phyloP scores from a whole-genome alignment of 2,797 vertebrate genomes.

The Enteromius thamalakanensis region DNA sequence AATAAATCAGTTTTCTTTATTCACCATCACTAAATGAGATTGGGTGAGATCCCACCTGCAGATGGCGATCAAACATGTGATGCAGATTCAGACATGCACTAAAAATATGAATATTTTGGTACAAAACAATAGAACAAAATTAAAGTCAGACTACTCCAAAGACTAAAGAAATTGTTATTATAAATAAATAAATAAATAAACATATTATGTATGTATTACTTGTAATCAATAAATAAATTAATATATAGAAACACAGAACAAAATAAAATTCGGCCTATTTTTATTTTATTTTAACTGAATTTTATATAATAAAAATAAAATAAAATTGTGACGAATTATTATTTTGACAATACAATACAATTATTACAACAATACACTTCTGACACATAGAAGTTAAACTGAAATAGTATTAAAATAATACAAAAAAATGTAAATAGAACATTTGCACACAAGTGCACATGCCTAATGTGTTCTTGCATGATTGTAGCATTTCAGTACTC shows the following conservation, averaged over 20 bases:
- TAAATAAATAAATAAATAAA: no score
- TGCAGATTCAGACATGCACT: not conserved
- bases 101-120: not conserved
- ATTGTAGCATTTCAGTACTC: not conserved
- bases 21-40: not conserved
- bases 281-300: no score
- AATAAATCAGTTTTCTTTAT: not conserved
- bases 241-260: no score
- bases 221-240: no score
- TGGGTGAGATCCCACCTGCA: not conserved
- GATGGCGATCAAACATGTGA: not conserved
- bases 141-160: no score
- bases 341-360: no score
- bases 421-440: not conserved
- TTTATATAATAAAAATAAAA: not conserved
- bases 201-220: no score
- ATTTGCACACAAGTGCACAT: not conserved
- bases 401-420: not conserved
- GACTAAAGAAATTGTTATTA: no score
- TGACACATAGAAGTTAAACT: not conserved
- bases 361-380: not conserved
- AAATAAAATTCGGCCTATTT: no score
- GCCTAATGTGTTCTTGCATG: not conserved
- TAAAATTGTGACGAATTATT: not conserved
- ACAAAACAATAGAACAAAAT: not conserved